Evolutionary conservation across 2,113 vertebrate genomes (phyloP).

Genomic region (Antidorcas marsupialis): DNA sequence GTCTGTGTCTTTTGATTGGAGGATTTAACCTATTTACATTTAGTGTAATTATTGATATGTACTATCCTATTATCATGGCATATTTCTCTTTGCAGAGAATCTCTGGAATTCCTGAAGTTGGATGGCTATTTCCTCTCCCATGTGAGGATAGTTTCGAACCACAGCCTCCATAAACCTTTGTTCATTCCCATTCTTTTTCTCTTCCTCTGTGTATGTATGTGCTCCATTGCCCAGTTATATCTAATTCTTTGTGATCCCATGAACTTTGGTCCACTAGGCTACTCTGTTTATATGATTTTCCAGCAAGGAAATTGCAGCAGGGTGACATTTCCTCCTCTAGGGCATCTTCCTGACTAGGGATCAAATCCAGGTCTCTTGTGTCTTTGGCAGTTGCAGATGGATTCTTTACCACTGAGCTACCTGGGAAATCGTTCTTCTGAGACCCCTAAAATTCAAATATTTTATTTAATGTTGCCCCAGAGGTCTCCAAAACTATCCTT

Average conservation of each 20-base stretch:
- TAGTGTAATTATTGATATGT: not conserved
- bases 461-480: not conserved
- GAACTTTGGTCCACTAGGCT: not conserved
- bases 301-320: not conserved
- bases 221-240: not conserved
- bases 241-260: not conserved
- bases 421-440: not conserved
- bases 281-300: not conserved
- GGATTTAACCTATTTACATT: not conserved
- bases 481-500: accelerated
- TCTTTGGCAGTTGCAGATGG: not conserved
- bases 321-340: not conserved
- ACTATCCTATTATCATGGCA: accelerated
- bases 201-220: not conserved
- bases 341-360: not conserved
- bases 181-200: not conserved
- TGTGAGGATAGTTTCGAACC: not conserved
- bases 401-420: not conserved
- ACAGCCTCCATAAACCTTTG: not conserved
- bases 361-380: not conserved
- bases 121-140: not conserved
- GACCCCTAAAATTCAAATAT: not conserved
- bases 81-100: not conserved
- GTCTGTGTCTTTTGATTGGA: not conserved
- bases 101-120: not conserved